These are phyloP conservation scores for Trichopoda pennipes DNA, from an alignment of 2,888 invertebrate genomes.

Conservation along the genomic window DNA sequence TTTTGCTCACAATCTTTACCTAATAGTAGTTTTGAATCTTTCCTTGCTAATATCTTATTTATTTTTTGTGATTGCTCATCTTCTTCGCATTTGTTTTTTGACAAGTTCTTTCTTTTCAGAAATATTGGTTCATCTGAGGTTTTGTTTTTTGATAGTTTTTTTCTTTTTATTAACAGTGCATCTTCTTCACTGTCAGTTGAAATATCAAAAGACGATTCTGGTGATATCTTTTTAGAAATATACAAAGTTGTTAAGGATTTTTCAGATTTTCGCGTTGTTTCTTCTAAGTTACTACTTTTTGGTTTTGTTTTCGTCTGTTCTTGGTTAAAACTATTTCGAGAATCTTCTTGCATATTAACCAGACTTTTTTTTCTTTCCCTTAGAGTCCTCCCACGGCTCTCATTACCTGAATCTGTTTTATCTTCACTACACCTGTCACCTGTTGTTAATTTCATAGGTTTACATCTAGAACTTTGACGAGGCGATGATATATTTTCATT, in stretches of 20 bases:
- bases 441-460: neutral
- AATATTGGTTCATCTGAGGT: neutral
- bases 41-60: too few relatives aligned
- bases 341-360: neutral
- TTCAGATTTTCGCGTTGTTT: neutral
- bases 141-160: neutral
- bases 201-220: constrained; percentile 31
- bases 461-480: constrained; percentile 21
- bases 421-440: constrained; percentile 16
- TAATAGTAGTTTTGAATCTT: neutral
- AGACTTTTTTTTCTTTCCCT: neutral
- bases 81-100: neutral
- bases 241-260: constrained; percentile 21
- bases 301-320: neutral
- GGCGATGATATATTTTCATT: neutral
- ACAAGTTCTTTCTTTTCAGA: neutral
- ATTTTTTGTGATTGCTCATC: too few relatives aligned
- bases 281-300: neutral
- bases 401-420: constrained; percentile 37
- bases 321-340: neutral
- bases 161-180: neutral
- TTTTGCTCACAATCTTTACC: neutral
- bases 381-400: neutral
- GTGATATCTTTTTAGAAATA: neutral
- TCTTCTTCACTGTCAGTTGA: constrained; percentile 38